Conservation (phyloP, 2,797 vertebrate species). For the Tamandua tetradactyla region DNA sequence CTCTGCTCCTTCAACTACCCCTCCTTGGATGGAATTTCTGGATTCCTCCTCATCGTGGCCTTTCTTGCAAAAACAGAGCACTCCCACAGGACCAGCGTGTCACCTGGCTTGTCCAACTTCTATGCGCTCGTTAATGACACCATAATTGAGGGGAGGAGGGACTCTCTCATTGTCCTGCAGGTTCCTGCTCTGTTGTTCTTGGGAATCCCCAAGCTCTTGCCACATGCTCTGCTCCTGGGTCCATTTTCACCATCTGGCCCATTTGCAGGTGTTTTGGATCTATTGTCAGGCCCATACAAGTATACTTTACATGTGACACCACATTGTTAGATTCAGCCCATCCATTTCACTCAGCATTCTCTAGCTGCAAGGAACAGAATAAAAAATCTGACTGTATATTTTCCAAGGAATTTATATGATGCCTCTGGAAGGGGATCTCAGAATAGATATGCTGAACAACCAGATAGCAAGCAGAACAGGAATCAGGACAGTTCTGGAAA, state of each 20-base stretch:
- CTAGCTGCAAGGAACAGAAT: slow-evolving; percentile 5
- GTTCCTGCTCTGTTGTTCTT: neutral
- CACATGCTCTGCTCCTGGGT: neutral
- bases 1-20: neutral
- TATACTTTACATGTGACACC: neutral
- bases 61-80: neutral
- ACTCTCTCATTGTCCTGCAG: neutral
- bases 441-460: neutral
- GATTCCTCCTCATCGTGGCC: neutral
- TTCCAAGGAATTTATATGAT: neutral
- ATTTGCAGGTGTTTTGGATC: neutral
- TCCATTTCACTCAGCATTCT: neutral
- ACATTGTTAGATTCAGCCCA: neutral
- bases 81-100: neutral
- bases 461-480: neutral
- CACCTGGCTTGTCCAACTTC: neutral
- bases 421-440: neutral
- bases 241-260: neutral
- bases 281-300: neutral
- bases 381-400: neutral
- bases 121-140: neutral
- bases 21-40: neutral
- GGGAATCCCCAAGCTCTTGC: neutral
- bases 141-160: neutral
- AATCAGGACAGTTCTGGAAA: neutral